Percentiles rank a stretch among this genome's conserved stretches.
phyloP scores from a whole-genome alignment of 2,888 invertebrate species.

The Ormia ochracea region DNA sequence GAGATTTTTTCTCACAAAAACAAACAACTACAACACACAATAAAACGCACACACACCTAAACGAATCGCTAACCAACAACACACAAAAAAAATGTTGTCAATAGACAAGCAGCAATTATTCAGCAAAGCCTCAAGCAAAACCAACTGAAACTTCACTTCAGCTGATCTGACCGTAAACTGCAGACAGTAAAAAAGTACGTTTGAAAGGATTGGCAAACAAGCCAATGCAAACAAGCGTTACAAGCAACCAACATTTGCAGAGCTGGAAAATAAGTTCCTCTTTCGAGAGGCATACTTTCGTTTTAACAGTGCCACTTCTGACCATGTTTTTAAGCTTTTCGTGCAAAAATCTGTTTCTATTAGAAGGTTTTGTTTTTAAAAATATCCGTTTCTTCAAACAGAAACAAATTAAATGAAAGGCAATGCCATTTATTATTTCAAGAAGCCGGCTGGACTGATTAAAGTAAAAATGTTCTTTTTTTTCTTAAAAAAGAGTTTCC shows the following conservation, averaged over 20 bases:
- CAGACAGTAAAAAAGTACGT: not conserved
- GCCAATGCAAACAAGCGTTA: slow-evolving; percentile 2
- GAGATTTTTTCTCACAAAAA: slow-evolving; percentile 45
- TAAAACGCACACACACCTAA: not conserved
- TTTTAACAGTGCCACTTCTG: too few relatives aligned
- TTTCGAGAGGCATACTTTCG: not conserved
- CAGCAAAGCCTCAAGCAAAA: slow-evolving; percentile 32
- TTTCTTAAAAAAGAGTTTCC: too few relatives aligned
- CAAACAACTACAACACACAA: not conserved
- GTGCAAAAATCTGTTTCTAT: too few relatives aligned
- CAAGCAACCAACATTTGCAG: not conserved
- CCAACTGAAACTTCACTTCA: not conserved
- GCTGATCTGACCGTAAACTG: not conserved
- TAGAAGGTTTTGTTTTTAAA: too few relatives aligned
- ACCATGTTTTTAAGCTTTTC: too few relatives aligned
- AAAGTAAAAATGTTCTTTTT: too few relatives aligned
- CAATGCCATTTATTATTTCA: too few relatives aligned
- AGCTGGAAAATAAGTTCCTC: not conserved
- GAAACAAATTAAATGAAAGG: too few relatives aligned
- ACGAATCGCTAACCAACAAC: not conserved
- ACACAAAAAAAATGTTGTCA: slow-evolving; percentile 13
- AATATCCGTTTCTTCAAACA: too few relatives aligned
- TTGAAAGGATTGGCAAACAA: not conserved
- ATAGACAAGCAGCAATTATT: slow-evolving; percentile 32
- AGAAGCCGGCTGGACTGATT: too few relatives aligned